A percentile compares a stretch with the other conserved stretches of the same genome.
Conservation (phyloP, 2,113 vertebrate species). For the Megaleporinus macrocephalus region DNA sequence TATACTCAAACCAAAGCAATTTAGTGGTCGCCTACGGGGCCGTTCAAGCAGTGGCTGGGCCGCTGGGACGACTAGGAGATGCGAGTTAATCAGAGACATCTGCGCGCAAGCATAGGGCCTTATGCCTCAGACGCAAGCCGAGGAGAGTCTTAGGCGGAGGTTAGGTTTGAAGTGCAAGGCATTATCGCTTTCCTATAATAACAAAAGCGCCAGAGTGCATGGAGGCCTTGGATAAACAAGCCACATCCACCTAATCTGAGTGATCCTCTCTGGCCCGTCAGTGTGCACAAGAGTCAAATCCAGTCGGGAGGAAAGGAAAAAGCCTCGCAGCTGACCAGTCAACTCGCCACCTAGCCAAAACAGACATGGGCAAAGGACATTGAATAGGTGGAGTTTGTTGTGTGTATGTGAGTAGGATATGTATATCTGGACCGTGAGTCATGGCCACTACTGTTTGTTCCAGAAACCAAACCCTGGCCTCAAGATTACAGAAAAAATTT, state of each 20-base stretch:
- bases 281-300: slow-evolving; percentile 72
- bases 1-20: slow-evolving; percentile 99
- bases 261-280: slow-evolving; percentile 67
- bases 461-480: slow-evolving; percentile 39
- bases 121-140: slow-evolving; percentile 83
- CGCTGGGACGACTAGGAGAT: slow-evolving; percentile 76
- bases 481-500: slow-evolving; percentile 20
- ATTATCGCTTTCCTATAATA: slow-evolving; percentile 92
- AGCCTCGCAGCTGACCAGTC: slow-evolving; percentile 75
- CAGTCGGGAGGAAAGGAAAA: slow-evolving; percentile 71
- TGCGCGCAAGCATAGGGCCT: slow-evolving; percentile 76
- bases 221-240: slow-evolving; percentile 69
- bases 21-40: slow-evolving; percentile 96
- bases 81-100: slow-evolving; percentile 99
- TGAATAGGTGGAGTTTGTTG: slow-evolving; percentile 56
- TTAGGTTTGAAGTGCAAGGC: slow-evolving; percentile 87
- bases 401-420: slow-evolving; percentile 27
- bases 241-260: slow-evolving; percentile 74
- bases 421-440: slow-evolving; percentile 28
- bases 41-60: slow-evolving; percentile 93
- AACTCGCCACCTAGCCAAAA: slow-evolving; percentile 67
- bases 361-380: slow-evolving; percentile 69
- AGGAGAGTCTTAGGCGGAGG: slow-evolving; percentile 84
- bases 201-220: slow-evolving; percentile 74
- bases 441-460: slow-evolving; percentile 41